These are phyloP conservation scores for Oxyruncus cristatus DNA, from an alignment of 2,113 vertebrate species.

Conservation along the genomic window DNA sequence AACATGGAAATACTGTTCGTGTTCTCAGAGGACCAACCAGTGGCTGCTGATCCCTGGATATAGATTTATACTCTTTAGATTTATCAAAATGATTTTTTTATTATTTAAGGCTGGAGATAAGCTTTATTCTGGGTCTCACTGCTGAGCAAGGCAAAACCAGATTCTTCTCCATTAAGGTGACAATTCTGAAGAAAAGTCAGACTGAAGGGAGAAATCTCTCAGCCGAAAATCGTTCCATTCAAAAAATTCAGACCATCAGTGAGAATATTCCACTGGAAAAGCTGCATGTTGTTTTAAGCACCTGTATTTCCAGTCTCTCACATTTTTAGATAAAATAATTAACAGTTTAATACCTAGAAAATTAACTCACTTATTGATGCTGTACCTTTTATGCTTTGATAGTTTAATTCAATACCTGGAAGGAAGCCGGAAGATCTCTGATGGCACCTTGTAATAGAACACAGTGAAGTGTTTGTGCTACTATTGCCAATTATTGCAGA, in stretches of 20 bases:
- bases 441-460: background rate
- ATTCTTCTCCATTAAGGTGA: background rate
- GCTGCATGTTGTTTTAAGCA: background rate
- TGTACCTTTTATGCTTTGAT: background rate
- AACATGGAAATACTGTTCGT: background rate
- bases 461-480: background rate
- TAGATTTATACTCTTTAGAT: background rate
- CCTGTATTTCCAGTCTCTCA: background rate
- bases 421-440: background rate
- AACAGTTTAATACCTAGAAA: conserved; percentile 13
- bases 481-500: conserved; percentile 2
- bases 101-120: background rate
- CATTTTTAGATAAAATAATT: background rate
- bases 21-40: background rate
- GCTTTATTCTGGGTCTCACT: background rate
- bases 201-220: background rate
- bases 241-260: background rate
- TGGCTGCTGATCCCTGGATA: background rate
- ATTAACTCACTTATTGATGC: background rate
- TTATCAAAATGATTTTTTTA: background rate
- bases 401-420: conserved; percentile 14
- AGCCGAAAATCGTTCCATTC: background rate
- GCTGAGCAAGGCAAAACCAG: background rate
- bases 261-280: background rate
- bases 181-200: background rate